Evolutionary conservation across 1,140 invertebrate genomes (phyloP).

Genomic region (Drosophila pallidifrons): DNA sequence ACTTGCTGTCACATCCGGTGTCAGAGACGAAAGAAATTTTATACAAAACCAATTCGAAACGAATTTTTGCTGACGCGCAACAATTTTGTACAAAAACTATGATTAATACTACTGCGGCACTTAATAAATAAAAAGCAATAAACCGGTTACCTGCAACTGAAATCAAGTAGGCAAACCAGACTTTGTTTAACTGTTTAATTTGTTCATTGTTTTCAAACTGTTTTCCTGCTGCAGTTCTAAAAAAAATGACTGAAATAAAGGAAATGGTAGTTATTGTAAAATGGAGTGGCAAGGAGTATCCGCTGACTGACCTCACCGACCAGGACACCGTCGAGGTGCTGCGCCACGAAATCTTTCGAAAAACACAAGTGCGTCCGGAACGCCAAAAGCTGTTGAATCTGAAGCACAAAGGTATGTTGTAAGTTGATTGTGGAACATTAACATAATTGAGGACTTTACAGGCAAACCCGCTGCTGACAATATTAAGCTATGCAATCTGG

Average conservation of each 20-base stretch:
- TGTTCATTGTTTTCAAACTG: background rate
- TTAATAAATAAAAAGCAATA: background rate
- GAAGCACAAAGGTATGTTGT: constrained; percentile 92
- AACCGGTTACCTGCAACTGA: constrained; percentile 17
- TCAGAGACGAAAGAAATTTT: constrained; percentile 3
- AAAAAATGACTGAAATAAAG: constrained; percentile 63
- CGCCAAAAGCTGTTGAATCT: constrained; percentile 97
- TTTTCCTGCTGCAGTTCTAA: constrained; percentile 7
- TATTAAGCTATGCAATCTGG: constrained; percentile 89
- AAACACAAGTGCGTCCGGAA: constrained; percentile 88
- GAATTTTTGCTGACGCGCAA: constrained; percentile 31
- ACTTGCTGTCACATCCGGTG: background rate
- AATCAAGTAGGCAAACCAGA: constrained; percentile 14
- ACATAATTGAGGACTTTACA: constrained; percentile 76
- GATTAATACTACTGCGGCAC: background rate
- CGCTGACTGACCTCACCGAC: constrained; percentile 86
- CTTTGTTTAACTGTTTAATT: background rate
- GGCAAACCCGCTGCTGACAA: constrained; percentile 93
- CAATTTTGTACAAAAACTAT: constrained; percentile 22
- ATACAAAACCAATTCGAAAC: constrained; percentile 14
- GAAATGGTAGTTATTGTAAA: constrained; percentile 90
- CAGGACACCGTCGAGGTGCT: constrained; percentile 91
- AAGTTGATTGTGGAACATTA: no score
- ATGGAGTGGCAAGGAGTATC: constrained; percentile 90
- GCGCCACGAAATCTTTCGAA: constrained; percentile 87